Base-by-base conservation (phyloP, 2,113 vertebrate genomes). In the Corythornis madagascariensis region DNA sequence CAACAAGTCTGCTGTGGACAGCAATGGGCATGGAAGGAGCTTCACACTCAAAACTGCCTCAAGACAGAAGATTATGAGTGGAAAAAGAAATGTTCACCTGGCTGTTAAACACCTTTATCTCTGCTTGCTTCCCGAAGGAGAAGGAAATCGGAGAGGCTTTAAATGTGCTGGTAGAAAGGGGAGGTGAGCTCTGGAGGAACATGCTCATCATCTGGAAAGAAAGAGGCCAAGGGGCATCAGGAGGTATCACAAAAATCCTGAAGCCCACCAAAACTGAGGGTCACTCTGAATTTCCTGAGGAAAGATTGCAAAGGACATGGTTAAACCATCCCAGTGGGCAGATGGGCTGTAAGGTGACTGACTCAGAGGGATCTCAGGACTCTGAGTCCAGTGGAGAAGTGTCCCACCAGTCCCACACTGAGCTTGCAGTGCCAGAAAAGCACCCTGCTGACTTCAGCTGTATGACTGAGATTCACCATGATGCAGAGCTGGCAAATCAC, bases 391-490 rank as follows among this genome's bases (percentile, higher is more conserved):
- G 2, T 3, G 11, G 33, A 48, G 47, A 29, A 6, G 9, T 3
- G 7, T 14, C 63, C 57, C 10, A 3, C n/a, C 1, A 1, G n/a
- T 59, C 22, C 31, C 42, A 66, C 2, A 0, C 17, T 0, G 20
- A 57, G 38, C 16, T 69, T 40, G 29, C 2, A 7, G 33, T 18
- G 26, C 48, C 52, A 35, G 33, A 20, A 59, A 17, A 83, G 38
- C 67, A 2, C 57, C 5, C 1, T 4, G 20, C 48, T 75, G 67
- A 12, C 50, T 66, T 65, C 45, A 65, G 83, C 7, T 2, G 2
- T 2, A 0, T 24, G 22, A 28, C 33, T 0, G 1, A 31, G 21
- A 10, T 17, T 8, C 47, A 64, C 42, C 61, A 31, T 1, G 6
- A 16, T 52, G 14, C 26, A 16, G 52, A 66, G 35, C 31, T 52